A percentile compares a stretch with the other conserved stretches of the same genome.
phyloP scores from a whole-genome alignment of 1,140 invertebrate genomes.

The Nixonia krombeini region DNA sequence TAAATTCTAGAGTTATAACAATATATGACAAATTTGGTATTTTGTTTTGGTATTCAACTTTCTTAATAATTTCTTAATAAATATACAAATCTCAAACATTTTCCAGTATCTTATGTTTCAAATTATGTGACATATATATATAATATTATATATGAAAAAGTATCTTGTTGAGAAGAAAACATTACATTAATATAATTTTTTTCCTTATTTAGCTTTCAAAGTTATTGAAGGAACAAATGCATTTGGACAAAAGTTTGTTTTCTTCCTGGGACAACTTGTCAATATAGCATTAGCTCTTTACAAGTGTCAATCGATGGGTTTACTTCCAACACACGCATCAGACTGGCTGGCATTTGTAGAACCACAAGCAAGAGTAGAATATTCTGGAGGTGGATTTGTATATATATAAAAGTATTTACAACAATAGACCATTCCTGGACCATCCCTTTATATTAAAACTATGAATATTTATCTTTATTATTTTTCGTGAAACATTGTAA shows the following conservation, averaged over 20 bases:
- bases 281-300: constrained; percentile 95
- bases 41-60: background rate
- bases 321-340: constrained; percentile 96
- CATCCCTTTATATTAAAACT: too few relatives aligned
- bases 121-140: background rate
- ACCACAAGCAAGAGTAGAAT: constrained; percentile 88
- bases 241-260: constrained; percentile 93
- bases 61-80: background rate
- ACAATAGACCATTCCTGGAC: background rate
- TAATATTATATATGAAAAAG: background rate
- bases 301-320: constrained; percentile 99
- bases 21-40: too few relatives aligned
- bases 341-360: constrained; percentile 99
- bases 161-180: too few relatives aligned
- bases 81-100: background rate
- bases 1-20: too few relatives aligned
- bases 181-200: too few relatives aligned
- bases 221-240: constrained; percentile 96
- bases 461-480: background rate
- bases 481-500: background rate
- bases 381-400: constrained; percentile 87
- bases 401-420: constrained; percentile 71
- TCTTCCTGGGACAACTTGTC: constrained; percentile 94
- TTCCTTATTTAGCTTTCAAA: constrained; percentile 83
- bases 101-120: too few relatives aligned